phyloP scores from a whole-genome alignment of 2,888 invertebrate species.

The Epiperipatus broadwayi region DNA sequence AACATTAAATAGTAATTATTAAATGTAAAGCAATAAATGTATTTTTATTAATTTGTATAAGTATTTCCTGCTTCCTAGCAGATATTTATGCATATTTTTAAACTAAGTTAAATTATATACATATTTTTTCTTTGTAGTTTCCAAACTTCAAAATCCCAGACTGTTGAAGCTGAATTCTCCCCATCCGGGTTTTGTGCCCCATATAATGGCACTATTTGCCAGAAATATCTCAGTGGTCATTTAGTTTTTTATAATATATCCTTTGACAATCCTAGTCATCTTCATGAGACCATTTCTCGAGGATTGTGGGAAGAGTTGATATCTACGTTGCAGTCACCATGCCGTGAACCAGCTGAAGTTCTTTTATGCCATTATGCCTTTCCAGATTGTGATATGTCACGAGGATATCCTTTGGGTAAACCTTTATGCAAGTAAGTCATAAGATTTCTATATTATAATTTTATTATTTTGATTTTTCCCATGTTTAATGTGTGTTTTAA shows the following conservation, averaged over 20 bases:
- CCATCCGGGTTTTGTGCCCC: slow-evolving; percentile 55
- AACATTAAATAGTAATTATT: too few species aligned
- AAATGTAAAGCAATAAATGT: too few species aligned
- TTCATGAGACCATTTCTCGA: slow-evolving; percentile 63
- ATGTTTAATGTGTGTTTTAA: background rate
- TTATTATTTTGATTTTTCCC: too few species aligned
- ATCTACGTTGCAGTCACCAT: slow-evolving; percentile 53
- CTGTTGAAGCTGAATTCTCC: too few species aligned
- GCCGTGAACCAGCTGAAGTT: slow-evolving; percentile 67
- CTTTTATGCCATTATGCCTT: slow-evolving; percentile 79
- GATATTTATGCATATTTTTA: too few species aligned
- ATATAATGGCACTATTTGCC: slow-evolving; percentile 63
- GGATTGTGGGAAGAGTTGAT: slow-evolving; percentile 73
- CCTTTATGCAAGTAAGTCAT: slow-evolving; percentile 45
- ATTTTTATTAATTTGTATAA: too few species aligned
- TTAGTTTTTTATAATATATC: slow-evolving; percentile 56
- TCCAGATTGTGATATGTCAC: slow-evolving; percentile 47
- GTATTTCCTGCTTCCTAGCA: too few species aligned
- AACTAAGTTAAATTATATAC: too few species aligned
- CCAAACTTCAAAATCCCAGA: too few species aligned
- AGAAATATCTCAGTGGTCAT: slow-evolving; percentile 36
- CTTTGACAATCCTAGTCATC: slow-evolving; percentile 35
- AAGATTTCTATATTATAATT: too few species aligned
- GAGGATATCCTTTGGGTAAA: slow-evolving; percentile 37
- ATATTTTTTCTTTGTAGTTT: too few species aligned